Evolutionary conservation across 1,140 invertebrate genomes (phyloP).

Genomic region (Magallana gigas): DNA sequence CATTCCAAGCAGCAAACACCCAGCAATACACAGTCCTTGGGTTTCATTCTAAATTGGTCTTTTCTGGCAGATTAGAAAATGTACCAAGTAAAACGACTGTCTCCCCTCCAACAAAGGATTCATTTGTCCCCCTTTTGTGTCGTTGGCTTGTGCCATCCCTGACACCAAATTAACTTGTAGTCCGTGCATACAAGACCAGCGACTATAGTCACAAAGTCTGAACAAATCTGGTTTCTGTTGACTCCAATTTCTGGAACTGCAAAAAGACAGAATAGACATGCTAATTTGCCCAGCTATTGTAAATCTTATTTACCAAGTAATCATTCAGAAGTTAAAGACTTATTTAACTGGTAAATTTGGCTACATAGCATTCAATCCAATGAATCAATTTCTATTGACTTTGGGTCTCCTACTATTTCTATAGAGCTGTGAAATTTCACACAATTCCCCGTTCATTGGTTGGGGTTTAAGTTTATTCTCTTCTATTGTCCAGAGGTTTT

Average conservation of each 20-base stretch:
- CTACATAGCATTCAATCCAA: conserved; percentile 27
- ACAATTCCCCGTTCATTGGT: conserved; percentile 9
- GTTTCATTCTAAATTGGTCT: not conserved
- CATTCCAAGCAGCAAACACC: not conserved
- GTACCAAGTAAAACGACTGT: conserved; percentile 6
- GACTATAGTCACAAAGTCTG: not conserved
- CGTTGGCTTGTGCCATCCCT: not conserved
- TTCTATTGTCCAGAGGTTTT: conserved; percentile 15
- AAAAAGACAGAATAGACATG: conserved; percentile 32
- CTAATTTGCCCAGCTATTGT: conserved; percentile 14
- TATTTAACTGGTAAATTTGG: conserved; percentile 32
- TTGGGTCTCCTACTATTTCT: not conserved
- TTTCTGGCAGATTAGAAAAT: not conserved
- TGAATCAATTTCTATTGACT: conserved; percentile 34
- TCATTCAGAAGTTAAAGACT: conserved; percentile 30
- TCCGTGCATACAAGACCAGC: not conserved
- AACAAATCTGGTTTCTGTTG: conserved; percentile 15
- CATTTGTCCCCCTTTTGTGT: not conserved
- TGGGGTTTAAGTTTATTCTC: conserved; percentile 17
- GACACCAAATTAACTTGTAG: conserved; percentile 31
- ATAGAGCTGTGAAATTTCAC: conserved; percentile 34
- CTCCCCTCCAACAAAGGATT: conserved; percentile 18
- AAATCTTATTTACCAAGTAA: conserved; percentile 17
- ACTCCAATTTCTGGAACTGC: conserved; percentile 22
- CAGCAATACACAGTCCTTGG: not conserved